phyloP scores from a whole-genome alignment of 2,888 invertebrate genomes.

The Timema cristinae region DNA sequence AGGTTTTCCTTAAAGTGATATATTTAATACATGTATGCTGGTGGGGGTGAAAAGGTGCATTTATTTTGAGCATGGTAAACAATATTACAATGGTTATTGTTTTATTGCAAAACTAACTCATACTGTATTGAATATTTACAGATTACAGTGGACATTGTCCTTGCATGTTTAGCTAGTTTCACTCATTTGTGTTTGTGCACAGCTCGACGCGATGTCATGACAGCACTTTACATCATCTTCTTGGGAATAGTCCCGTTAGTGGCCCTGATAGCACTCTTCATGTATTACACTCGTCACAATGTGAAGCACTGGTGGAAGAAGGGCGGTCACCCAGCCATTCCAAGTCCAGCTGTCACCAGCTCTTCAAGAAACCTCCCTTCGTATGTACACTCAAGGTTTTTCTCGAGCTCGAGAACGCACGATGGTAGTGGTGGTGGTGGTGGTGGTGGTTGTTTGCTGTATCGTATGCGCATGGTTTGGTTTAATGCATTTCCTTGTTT shows the following conservation, averaged over 20 bases:
- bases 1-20: too few species aligned
- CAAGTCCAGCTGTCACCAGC: slow-evolving; percentile 3
- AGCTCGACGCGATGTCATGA: slow-evolving; percentile 74
- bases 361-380: slow-evolving; percentile 46
- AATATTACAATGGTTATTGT: too few species aligned
- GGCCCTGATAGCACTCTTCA: slow-evolving; percentile 60
- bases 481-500: slow-evolving; percentile 9
- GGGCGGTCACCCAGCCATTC: slow-evolving; percentile 21
- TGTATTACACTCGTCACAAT: slow-evolving; percentile 68
- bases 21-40: too few species aligned
- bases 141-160: too few species aligned
- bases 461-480: slow-evolving; percentile 10
- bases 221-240: slow-evolving; percentile 82
- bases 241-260: slow-evolving; percentile 76
- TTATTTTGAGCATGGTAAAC: too few species aligned
- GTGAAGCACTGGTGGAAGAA: slow-evolving; percentile 55
- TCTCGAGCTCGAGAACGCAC: slow-evolving; percentile 25
- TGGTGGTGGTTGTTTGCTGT: slow-evolving; percentile 31
- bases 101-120: too few species aligned
- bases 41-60: too few species aligned
- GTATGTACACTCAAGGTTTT: slow-evolving; percentile 43
- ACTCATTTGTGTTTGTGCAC: slow-evolving; percentile 40
- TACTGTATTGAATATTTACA: too few species aligned
- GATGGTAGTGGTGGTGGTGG: slow-evolving; percentile 24
- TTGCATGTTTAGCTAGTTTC: neutral